These are phyloP conservation scores for Apodemia mormo DNA, from an alignment of 2,888 invertebrate species.

Conservation along the genomic window DNA sequence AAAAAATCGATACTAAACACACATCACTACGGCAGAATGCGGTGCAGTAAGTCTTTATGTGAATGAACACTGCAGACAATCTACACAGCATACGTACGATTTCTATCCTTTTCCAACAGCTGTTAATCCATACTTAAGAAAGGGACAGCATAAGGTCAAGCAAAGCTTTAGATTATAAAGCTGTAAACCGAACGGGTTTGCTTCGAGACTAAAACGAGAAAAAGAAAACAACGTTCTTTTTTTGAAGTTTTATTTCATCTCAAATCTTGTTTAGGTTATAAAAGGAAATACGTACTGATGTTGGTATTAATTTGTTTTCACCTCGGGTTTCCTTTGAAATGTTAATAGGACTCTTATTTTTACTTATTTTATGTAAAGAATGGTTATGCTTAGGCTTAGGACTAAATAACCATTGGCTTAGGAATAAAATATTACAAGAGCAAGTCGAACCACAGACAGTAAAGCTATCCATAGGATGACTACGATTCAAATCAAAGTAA, in stretches of 20 bases:
- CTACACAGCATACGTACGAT: slow-evolving; percentile 43
- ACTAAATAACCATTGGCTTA: too few species aligned
- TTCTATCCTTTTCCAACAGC: slow-evolving; percentile 42
- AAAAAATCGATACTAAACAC: slow-evolving; percentile 35
- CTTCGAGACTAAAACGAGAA: slow-evolving; percentile 18
- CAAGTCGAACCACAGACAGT: too few species aligned
- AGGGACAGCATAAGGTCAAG: slow-evolving; percentile 49
- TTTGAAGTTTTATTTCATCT: slow-evolving; percentile 26
- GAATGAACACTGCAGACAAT: slow-evolving; percentile 69
- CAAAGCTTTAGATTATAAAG: slow-evolving; percentile 63
- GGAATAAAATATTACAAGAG: too few species aligned
- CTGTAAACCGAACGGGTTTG: slow-evolving; percentile 53
- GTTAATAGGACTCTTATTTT: slow-evolving; percentile 3
- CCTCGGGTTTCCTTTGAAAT: slow-evolving; percentile 19
- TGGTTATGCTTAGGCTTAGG: too few species aligned
- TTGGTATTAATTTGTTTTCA: slow-evolving; percentile 23
- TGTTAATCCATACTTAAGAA: slow-evolving; percentile 23
- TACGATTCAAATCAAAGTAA: too few species aligned
- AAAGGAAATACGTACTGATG: slow-evolving; percentile 23
- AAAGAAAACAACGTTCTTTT: slow-evolving; percentile 30
- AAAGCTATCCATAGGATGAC: too few species aligned
- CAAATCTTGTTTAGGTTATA: slow-evolving; percentile 28
- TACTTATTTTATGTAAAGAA: neutral
- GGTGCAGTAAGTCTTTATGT: slow-evolving; percentile 67
- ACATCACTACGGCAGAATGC: slow-evolving; percentile 71